phyloP scores from a whole-genome alignment of 2,797 vertebrate species.

The Telmatherina bonti region DNA sequence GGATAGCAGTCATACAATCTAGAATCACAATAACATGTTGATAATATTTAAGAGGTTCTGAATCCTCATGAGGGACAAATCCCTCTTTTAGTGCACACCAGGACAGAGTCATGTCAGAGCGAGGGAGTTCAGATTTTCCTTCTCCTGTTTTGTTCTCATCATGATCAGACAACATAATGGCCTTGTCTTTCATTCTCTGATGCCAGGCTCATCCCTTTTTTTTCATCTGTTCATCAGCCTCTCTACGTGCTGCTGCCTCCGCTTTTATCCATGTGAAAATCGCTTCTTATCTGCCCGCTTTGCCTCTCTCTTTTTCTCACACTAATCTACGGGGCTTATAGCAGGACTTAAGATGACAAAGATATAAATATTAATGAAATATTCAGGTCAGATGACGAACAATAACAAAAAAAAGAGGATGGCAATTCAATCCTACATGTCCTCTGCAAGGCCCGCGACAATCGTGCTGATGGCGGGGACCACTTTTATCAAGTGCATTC shows the following conservation, averaged over 20 bases:
- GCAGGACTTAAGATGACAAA: constrained; percentile 60
- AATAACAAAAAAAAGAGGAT: constrained; percentile 38
- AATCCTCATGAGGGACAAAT: constrained; percentile 74
- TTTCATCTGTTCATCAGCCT: constrained; percentile 63
- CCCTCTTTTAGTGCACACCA: constrained; percentile 58
- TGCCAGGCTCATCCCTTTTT: constrained; percentile 66
- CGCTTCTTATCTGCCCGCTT: constrained; percentile 60
- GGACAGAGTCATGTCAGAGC: constrained; percentile 38
- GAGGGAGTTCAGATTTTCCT: constrained; percentile 38
- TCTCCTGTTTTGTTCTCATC: constrained; percentile 52
- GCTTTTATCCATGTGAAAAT: constrained; percentile 59
- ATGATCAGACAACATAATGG: constrained; percentile 62
- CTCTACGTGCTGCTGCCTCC: constrained; percentile 48
- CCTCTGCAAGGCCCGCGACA: background rate
- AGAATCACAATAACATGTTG: constrained; percentile 68
- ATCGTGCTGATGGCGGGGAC: background rate
- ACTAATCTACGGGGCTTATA: constrained; percentile 67
- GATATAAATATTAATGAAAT: constrained; percentile 60
- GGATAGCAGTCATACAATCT: constrained; percentile 66
- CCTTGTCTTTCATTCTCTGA: constrained; percentile 59
- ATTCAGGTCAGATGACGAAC: constrained; percentile 58
- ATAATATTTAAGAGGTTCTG: constrained; percentile 75
- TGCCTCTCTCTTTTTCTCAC: constrained; percentile 53
- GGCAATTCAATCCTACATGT: constrained; percentile 34
- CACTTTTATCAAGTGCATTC: constrained; percentile 11